Base-by-base conservation (phyloP, 2,888 invertebrate species). In the Ferdinandea cuprea region DNA sequence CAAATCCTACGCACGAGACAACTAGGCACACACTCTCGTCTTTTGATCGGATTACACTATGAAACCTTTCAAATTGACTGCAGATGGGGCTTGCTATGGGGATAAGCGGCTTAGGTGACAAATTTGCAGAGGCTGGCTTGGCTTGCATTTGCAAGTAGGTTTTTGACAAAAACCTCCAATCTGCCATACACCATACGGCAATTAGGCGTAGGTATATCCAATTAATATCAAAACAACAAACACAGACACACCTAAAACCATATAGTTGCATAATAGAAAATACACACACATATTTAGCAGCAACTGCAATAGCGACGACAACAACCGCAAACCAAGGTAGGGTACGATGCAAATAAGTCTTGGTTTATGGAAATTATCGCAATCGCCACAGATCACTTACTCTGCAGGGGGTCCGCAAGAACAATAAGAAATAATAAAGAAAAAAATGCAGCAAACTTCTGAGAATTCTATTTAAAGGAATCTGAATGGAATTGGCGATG, bases 21-120 rank as follows among this genome's bases (percentile, higher is more conserved):
- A 40, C 4, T 28, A 28, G 28, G 35, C 11, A 11, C 21, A n/a
- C 3, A 48, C 46, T 63, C 13, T 61, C 28, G 21, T 30, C 21
- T 40, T n/a, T 61, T 56, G 11, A 69, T 74, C 40, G 68, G 79
- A 74, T 74, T 79, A 74, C 40, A 40, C 30, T 30, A 21, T 40
- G 74, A 74, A 74, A 69, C 74, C 80, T 42, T 61, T 74, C 74
- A 80, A 74, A 61, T 65, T 56, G 48, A 21, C 32, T 42, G 17
- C 28, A 32, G 11, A 69, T 44, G 8, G 13, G 40, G 4, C 9
- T n/a, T n/a, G 50, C 28, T 40, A 44, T 15, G 42, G 35, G 56
- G 71, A 56, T 72, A 30, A 50, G 37, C 40, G n/a, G 69, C 52
- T 54, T 30, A 35, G 9, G 8, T 32, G 50, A 73, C 35, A 59